These are phyloP conservation scores for Eremophila alpestris DNA, from an alignment of 2,797 vertebrate species.

Conservation along the genomic window DNA sequence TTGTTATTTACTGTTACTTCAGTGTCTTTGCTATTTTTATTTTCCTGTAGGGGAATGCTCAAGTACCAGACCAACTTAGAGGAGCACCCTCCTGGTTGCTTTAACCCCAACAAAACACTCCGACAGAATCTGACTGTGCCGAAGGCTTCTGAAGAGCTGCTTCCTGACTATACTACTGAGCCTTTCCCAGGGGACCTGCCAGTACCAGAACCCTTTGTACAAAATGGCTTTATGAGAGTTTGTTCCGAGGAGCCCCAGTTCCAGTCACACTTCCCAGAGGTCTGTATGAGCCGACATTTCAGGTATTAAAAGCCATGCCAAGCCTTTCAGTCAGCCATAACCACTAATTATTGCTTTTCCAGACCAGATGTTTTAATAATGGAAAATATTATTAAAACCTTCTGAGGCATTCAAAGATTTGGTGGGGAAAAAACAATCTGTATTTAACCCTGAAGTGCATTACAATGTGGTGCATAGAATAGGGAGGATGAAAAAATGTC, in stretches of 20 bases:
- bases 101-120: conserved; percentile 80
- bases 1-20: neutral
- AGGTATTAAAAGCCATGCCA: conserved; percentile 55
- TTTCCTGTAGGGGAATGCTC: conserved; percentile 84
- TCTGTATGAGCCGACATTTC: conserved; percentile 74
- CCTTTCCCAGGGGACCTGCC: conserved; percentile 31
- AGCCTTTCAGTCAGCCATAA: conserved; percentile 54
- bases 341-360: conserved; percentile 61
- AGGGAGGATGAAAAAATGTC: neutral
- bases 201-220: conserved; percentile 58
- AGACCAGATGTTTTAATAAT: conserved; percentile 63
- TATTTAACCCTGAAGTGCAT: conserved; percentile 10
- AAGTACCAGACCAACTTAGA: conserved; percentile 94
- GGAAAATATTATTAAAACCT: conserved; percentile 63
- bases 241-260: conserved; percentile 88
- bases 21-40: neutral
- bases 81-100: conserved; percentile 90
- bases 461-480: neutral
- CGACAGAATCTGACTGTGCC: conserved; percentile 55
- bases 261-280: conserved; percentile 91
- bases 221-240: conserved; percentile 66
- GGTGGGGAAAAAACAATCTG: conserved; percentile 1
- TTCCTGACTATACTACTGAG: conserved; percentile 30
- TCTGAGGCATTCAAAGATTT: conserved; percentile 26
- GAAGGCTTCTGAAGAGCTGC: conserved; percentile 37